Conservation (phyloP, 2,113 vertebrate species). For the Cyanoramphus novaezelandiae region DNA sequence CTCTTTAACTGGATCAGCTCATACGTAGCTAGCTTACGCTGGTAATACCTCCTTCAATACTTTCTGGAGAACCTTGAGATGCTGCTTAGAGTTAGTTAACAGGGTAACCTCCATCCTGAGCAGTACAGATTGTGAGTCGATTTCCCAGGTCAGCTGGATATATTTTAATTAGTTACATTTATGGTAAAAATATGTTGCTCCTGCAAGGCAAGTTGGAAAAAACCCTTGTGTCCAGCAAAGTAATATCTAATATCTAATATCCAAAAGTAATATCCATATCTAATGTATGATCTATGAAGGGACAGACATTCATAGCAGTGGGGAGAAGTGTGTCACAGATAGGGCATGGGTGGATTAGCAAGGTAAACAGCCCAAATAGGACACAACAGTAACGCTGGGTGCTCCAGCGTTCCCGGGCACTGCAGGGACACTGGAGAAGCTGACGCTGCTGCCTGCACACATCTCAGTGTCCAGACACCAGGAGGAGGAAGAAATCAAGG, state of each 20-base stretch:
- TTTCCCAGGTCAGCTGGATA: background rate
- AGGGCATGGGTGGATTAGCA: background rate
- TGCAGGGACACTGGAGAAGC: background rate
- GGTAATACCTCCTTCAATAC: background rate
- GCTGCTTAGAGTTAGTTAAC: background rate
- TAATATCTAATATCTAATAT: too few species aligned
- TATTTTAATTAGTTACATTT: background rate
- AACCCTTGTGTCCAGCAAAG: background rate
- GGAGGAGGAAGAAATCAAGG: background rate
- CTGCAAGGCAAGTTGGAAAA: background rate
- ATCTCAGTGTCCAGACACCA: fast-evolving
- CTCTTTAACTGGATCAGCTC: background rate
- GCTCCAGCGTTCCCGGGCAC: background rate
- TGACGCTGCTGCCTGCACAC: background rate
- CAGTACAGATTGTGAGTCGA: background rate
- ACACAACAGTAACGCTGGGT: background rate
- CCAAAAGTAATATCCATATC: background rate
- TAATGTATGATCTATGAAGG: background rate
- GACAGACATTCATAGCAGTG: background rate
- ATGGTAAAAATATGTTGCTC: background rate
- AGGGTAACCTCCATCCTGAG: background rate
- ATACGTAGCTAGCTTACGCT: background rate
- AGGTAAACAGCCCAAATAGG: background rate
- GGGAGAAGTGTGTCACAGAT: background rate
- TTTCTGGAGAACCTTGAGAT: background rate